These are phyloP conservation scores for Seira ritae DNA, from an alignment of 2,888 invertebrate genomes.

Conservation along the genomic window DNA sequence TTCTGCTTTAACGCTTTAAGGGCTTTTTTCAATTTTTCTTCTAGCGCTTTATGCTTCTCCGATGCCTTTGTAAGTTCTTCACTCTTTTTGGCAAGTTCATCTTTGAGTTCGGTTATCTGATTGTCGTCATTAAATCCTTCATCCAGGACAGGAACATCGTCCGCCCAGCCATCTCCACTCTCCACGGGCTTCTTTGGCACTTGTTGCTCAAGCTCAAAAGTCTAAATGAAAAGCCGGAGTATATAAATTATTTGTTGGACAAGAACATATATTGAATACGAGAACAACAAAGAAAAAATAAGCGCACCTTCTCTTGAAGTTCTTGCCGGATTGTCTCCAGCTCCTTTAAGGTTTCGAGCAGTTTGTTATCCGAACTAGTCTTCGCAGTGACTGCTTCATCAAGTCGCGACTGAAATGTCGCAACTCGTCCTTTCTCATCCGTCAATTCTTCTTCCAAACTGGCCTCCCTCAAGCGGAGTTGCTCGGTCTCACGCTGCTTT, in stretches of 20 bases:
- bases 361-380: no score
- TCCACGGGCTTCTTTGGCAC: not conserved
- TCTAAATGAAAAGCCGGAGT: not conserved
- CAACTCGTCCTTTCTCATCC: slow-evolving; percentile 44
- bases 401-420: not conserved
- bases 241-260: not conserved
- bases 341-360: no score
- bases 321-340: slow-evolving; percentile 22
- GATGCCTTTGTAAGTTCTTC: slow-evolving; percentile 23
- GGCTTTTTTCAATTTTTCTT: slow-evolving; percentile 82
- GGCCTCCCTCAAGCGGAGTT: slow-evolving; percentile 29
- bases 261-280: not conserved
- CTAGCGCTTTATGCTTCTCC: slow-evolving; percentile 22
- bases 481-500: slow-evolving; percentile 36
- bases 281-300: no score
- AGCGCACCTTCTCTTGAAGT: slow-evolving; percentile 40
- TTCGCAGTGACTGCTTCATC: no score
- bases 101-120: slow-evolving; percentile 71
- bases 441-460: slow-evolving; percentile 57
- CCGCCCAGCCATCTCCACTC: slow-evolving; percentile 69
- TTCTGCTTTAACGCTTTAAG: slow-evolving; percentile 85
- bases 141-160: slow-evolving; percentile 76
- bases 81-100: slow-evolving; percentile 26
- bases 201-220: not conserved
- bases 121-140: slow-evolving; percentile 67